Evolutionary conservation across 1,140 invertebrate species (phyloP).

Genomic region (Drosophila chauvacae): DNA sequence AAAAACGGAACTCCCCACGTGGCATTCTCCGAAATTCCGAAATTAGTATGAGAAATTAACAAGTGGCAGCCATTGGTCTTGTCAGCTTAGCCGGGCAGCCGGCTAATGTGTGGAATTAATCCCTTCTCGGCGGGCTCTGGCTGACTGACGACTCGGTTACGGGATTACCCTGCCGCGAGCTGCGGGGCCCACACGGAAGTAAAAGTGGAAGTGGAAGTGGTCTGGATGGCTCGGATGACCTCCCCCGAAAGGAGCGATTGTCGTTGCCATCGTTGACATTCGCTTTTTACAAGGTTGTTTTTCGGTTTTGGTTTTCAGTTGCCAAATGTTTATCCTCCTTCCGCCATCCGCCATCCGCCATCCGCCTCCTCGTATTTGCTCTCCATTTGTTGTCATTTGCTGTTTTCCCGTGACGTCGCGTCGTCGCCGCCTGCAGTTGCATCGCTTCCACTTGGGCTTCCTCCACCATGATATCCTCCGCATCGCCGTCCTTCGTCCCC

Average conservation of each 20-base stretch:
- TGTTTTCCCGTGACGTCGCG: constrained; percentile 47
- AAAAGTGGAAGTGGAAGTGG: constrained; percentile 1
- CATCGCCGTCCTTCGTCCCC: background rate
- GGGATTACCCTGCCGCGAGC: constrained; percentile 56
- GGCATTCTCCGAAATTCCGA: constrained; percentile 39
- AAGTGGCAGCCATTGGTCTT: constrained; percentile 77
- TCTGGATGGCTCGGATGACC: constrained; percentile 7
- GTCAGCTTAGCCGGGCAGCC: constrained; percentile 59
- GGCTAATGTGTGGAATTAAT: constrained; percentile 72
- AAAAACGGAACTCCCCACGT: constrained; percentile 48
- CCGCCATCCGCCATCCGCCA: background rate
- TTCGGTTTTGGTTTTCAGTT: constrained; percentile 42
- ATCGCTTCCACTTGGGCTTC: constrained; percentile 16
- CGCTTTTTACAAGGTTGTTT: constrained; percentile 41
- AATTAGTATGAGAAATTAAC: constrained; percentile 77
- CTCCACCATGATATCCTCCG: background rate
- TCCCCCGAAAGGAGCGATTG: constrained; percentile 8
- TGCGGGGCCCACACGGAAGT: constrained; percentile 32
- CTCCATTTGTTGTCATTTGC: constrained; percentile 72
- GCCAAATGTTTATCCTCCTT: constrained; percentile 27
- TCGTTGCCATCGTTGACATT: constrained; percentile 51
- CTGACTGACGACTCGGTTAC: constrained; percentile 54
- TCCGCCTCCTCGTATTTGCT: constrained; percentile 23
- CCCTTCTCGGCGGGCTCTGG: constrained; percentile 29
- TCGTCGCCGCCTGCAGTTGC: constrained; percentile 49